Conservation (phyloP, 1,140 invertebrate species). For the Drosophila burlai region DNA sequence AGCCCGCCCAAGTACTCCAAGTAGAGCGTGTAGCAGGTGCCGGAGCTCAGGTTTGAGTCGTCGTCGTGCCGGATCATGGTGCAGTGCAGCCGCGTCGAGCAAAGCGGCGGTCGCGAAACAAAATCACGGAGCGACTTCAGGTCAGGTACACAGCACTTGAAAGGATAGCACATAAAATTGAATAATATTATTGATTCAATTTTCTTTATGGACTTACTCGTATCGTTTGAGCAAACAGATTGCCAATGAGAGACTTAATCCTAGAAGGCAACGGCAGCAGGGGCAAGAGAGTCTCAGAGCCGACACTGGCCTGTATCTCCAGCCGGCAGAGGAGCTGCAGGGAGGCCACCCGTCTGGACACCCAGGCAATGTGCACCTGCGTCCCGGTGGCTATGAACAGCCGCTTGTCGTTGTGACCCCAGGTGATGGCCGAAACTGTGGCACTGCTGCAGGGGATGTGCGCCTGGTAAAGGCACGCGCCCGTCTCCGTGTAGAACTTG, state of each 20-base stretch:
- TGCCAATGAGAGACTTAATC: constrained; percentile 93
- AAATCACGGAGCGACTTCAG: constrained; percentile 94
- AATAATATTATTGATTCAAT: not conserved
- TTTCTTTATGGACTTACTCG: constrained; percentile 87
- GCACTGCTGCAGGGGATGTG: constrained; percentile 89
- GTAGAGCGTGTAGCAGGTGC: constrained; percentile 97
- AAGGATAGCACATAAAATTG: not conserved
- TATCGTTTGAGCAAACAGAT: constrained; percentile 98
- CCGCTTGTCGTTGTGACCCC: constrained; percentile 98
- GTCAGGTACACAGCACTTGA: constrained; percentile 96
- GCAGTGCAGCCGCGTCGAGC: constrained; percentile 95
- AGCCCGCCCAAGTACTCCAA: constrained; percentile 98
- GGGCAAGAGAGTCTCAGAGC: constrained; percentile 88
- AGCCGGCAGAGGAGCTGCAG: constrained; percentile 95
- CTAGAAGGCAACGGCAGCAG: constrained; percentile 93
- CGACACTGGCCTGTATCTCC: constrained; percentile 88
- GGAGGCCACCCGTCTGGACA: constrained; percentile 95
- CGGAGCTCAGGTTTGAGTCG: constrained; percentile 88
- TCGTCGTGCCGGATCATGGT: constrained; percentile 98
- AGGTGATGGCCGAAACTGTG: constrained; percentile 96
- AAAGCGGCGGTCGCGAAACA: constrained; percentile 95
- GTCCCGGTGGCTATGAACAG: constrained; percentile 97
- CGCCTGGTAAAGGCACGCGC: constrained; percentile 90
- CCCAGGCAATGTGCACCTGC: constrained; percentile 96
- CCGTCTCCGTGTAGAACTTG: constrained; percentile 93